Evolutionary conservation across 2,888 invertebrate species (phyloP).

Genomic region (Tipula unca): DNA sequence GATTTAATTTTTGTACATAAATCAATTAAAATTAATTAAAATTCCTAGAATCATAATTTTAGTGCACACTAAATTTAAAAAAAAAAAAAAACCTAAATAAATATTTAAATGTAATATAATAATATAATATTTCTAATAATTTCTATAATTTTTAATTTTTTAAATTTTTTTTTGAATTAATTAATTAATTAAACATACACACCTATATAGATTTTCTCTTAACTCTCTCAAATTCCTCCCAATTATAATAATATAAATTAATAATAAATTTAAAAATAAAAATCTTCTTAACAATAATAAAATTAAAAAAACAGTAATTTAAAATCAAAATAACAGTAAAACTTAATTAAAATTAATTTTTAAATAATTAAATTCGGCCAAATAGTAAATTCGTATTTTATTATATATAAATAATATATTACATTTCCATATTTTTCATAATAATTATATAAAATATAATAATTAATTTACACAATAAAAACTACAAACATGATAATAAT

Average conservation of each 20-base stretch:
- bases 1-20: background rate
- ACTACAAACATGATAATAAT: too few species aligned
- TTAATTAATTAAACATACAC: background rate
- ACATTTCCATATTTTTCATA: background rate
- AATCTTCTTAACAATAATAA: background rate
- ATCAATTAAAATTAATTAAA: background rate
- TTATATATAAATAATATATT: background rate
- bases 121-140: background rate
- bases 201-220: background rate
- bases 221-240: background rate
- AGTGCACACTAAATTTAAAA: background rate
- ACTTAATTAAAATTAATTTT: background rate
- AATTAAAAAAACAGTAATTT: background rate
- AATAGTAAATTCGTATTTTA: background rate
- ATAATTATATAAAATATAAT: background rate
- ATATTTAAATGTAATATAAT: background rate
- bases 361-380: background rate
- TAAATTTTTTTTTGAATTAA: background rate
- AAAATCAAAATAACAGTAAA: background rate
- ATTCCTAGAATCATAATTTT: background rate
- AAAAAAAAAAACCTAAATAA: background rate
- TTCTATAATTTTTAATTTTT: background rate
- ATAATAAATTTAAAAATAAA: background rate
- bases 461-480: background rate
- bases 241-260: background rate